Base-by-base conservation (phyloP, 2,113 vertebrate genomes). In the Lamprotornis superbus region DNA sequence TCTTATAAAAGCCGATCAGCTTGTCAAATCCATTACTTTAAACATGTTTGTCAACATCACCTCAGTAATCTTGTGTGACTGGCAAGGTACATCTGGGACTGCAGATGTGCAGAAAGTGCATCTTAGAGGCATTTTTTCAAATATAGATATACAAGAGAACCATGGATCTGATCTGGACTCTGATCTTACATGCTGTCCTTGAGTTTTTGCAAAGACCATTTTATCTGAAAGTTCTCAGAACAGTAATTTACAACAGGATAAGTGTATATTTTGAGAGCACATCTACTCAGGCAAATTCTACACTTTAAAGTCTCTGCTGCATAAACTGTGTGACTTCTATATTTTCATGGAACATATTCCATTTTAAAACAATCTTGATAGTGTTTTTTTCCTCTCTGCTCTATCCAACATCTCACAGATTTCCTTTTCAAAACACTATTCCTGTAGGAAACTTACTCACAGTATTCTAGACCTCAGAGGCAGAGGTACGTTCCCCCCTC, bases 171-270 rank as follows among this genome's bases (percentile, higher is more conserved):
- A 73, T 37, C 16, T 30, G 17, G 30, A 83, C 37, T 31, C 37
- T 0, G 0, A 33, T 47, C 30, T 46, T 42, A 30, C 28, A 42
- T 1, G 2, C 1, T 37, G 31, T 12, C n/a, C 81, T 89, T 47
- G 22, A 35, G 20, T 25, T 82, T 75, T 37, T 27, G 22, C 9
- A 60, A 0, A 64, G 40, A 17, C 2, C 0, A 2, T 12, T 92
- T 57, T 7, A 68, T 8, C 37, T 25, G 24, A 79, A 68, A 89
- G 42, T n/a, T 64, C 44, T 71, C 52, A 81, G 39, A 70, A 63
- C 0, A 0, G 11, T 25, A 50, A 55, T 21, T 82, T 35, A 33
- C 12, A 39, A 46, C 2, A n/a, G 30, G 15, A 60, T 40, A 67
- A 77, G 47, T 7, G 0, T 11, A 67, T 23, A 15, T 42, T 87